Evolutionary conservation across 2,797 vertebrate genomes (phyloP).

Genomic region (Tarsius wallacei): DNA sequence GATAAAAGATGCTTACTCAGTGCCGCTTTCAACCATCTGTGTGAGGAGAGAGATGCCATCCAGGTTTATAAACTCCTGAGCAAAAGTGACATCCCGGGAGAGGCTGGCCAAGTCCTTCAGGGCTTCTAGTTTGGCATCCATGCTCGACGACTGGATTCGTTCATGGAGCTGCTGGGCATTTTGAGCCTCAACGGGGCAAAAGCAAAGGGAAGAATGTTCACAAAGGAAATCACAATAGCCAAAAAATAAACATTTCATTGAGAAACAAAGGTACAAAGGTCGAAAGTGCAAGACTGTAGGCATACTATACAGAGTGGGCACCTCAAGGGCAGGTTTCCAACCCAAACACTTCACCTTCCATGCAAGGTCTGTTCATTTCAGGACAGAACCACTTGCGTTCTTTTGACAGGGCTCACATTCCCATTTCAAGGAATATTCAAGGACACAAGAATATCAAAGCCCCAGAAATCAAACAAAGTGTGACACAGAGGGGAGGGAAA

Average conservation of each 20-base stretch:
- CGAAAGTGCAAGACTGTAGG: neutral
- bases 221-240: neutral
- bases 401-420: neutral
- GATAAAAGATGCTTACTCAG: slow-evolving; percentile 94
- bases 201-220: slow-evolving; percentile 63
- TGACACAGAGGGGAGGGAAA: neutral
- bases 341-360: neutral
- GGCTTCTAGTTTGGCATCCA: slow-evolving; percentile 98
- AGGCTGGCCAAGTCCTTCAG: slow-evolving; percentile 97
- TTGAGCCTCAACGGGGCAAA: slow-evolving; percentile 92
- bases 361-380: accelerated
- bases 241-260: neutral
- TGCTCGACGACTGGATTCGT: slow-evolving; percentile 98
- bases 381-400: accelerated
- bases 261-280: neutral
- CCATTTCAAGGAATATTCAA: neutral
- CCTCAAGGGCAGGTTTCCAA: neutral
- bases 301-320: neutral
- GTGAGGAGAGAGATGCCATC: slow-evolving; percentile 98
- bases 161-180: slow-evolving; percentile 97
- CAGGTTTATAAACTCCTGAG: slow-evolving; percentile 99
- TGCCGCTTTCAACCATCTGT: slow-evolving; percentile 99
- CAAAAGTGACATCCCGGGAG: slow-evolving; percentile 97
- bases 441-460: neutral
- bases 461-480: neutral